These are phyloP conservation scores for Enteromius afrohamiltoni DNA, from an alignment of 2,797 vertebrate genomes.

Conservation along the genomic window DNA sequence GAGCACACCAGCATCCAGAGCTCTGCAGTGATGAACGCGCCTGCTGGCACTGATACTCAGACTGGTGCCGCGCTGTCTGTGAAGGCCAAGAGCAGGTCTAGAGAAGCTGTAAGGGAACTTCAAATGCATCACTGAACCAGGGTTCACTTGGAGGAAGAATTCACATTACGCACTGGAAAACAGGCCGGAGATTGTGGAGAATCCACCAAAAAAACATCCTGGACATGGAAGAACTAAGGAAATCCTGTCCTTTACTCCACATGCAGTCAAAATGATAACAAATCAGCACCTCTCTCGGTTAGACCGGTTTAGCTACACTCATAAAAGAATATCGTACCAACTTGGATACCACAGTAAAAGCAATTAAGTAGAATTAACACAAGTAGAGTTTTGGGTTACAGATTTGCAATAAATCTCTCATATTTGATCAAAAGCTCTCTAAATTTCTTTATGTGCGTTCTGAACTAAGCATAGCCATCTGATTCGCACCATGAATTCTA, in stretches of 20 bases:
- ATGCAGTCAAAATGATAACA: slow-evolving; percentile 53
- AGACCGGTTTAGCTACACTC: slow-evolving; percentile 5
- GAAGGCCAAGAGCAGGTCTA: slow-evolving; percentile 15
- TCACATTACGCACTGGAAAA: slow-evolving; percentile 32
- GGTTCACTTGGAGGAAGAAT: not conserved
- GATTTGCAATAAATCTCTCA: not conserved
- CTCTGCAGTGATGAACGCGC: not conserved
- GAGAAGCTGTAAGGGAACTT: not conserved
- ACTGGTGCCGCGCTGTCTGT: slow-evolving; percentile 4
- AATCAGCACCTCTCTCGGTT: slow-evolving; percentile 42
- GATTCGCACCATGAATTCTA: not conserved
- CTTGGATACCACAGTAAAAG: not conserved
- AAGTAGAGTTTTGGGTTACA: not conserved
- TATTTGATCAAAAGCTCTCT: not conserved
- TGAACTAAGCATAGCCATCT: not conserved
- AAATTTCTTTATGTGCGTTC: not conserved
- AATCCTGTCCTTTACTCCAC: slow-evolving; percentile 70
- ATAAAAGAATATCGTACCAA: not conserved
- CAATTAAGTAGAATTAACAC: not conserved
- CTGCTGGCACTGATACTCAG: not conserved
- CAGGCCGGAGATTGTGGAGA: not conserved
- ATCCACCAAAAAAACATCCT: slow-evolving; percentile 32
- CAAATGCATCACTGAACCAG: not conserved
- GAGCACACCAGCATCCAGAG: not conserved
- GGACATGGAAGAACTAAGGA: slow-evolving; percentile 61